phyloP scores from a whole-genome alignment of 2,797 vertebrate genomes.

The Pteropus rufus region DNA sequence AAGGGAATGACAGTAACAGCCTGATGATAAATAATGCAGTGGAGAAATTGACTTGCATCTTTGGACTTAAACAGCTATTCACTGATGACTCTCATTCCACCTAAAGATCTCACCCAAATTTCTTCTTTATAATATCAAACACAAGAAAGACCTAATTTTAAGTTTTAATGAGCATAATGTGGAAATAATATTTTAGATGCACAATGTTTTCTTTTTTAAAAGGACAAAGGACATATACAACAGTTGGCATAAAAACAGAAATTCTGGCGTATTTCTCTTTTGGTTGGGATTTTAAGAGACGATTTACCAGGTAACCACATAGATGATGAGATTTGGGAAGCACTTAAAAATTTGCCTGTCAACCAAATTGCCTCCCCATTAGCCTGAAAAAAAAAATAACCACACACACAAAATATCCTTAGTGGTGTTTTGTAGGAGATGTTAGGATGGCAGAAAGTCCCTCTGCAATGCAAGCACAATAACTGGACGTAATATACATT shows the following conservation, averaged over 20 bases:
- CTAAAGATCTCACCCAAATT: not conserved
- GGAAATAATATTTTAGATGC: slow-evolving; percentile 20
- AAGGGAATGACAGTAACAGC: not conserved
- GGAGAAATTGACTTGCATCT: not conserved
- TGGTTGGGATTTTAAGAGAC: not conserved
- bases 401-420: not conserved
- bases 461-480: not conserved
- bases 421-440: not conserved
- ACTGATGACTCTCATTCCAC: not conserved
- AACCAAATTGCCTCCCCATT: not conserved
- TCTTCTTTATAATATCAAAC: slow-evolving; percentile 10
- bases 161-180: not conserved
- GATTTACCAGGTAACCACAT: not conserved
- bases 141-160: not conserved
- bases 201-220: not conserved
- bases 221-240: not conserved
- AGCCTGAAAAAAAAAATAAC: not conserved
- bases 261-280: not conserved
- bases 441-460: not conserved
- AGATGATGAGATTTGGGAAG: not conserved
- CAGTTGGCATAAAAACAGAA: not conserved
- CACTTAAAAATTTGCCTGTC: not conserved
- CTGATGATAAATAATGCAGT: not conserved
- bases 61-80: slow-evolving; percentile 9
- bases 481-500: not conserved